Conservation (phyloP, 2,797 vertebrate genomes). For the Tauraco hartlaubi region DNA sequence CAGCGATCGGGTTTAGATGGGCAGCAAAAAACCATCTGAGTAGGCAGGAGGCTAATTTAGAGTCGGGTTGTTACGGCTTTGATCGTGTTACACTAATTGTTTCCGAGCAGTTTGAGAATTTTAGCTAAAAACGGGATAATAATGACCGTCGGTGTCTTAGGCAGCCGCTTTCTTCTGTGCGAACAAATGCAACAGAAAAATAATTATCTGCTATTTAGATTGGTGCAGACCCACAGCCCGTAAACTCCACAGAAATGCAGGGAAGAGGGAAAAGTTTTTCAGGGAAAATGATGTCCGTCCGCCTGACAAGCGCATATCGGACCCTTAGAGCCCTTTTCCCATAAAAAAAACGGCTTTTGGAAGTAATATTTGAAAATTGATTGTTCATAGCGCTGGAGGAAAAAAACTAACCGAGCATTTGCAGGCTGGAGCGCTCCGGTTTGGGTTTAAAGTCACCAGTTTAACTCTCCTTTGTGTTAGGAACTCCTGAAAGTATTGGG, state of each 20-base stretch:
- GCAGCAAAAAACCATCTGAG: not conserved
- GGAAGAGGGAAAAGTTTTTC: not conserved
- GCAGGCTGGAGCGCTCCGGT: not conserved
- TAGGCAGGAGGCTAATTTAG: not conserved
- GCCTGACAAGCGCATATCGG: fast-evolving
- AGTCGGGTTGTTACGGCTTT: not conserved
- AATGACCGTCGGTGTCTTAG: not conserved
- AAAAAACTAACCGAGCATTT: not conserved
- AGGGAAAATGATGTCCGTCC: not conserved
- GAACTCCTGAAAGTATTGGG: not conserved
- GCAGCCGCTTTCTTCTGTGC: not conserved
- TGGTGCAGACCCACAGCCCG: fast-evolving
- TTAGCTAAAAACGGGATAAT: not conserved
- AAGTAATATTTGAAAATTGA: not conserved
- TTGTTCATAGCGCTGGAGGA: not conserved
- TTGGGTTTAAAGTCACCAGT: not conserved
- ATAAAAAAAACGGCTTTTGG: not conserved
- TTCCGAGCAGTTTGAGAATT: not conserved
- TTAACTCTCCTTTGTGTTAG: not conserved
- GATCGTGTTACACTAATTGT: not conserved
- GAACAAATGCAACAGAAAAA: not conserved
- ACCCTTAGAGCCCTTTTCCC: not conserved
- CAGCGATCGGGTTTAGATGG: not conserved
- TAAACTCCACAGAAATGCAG: not conserved
- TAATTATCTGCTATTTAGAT: not conserved